A percentile compares a stretch with the other conserved stretches of the same genome.
phyloP scores from a whole-genome alignment of 1,140 invertebrate species.

The Oscheius sp. region DNA sequence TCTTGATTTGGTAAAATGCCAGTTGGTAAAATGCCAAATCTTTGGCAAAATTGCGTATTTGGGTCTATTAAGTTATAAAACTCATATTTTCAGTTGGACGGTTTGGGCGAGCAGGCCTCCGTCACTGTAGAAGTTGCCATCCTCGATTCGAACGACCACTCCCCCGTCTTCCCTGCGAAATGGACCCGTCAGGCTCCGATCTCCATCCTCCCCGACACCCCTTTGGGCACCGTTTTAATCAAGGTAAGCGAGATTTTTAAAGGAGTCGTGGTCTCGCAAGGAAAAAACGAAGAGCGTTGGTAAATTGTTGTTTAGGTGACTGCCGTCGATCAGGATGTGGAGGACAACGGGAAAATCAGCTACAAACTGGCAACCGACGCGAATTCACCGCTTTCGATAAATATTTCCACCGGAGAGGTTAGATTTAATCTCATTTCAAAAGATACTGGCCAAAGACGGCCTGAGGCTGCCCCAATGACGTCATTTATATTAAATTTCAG shows the following conservation, averaged over 20 bases:
- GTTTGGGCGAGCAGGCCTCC: constrained; percentile 41
- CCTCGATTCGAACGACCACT: constrained; percentile 60
- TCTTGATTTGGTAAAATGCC: neutral
- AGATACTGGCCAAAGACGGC: too few relatives aligned
- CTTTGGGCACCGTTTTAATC: constrained; percentile 35
- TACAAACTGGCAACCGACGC: constrained; percentile 31
- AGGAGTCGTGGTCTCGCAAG: too few relatives aligned
- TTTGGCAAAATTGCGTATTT: too few relatives aligned
- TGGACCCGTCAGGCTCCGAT: constrained; percentile 26
- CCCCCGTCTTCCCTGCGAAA: constrained; percentile 35
- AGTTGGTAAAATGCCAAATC: too few relatives aligned
- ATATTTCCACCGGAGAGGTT: constrained; percentile 34
- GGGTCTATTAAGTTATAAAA: constrained; percentile 8
- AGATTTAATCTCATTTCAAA: neutral
- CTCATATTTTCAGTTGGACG: constrained; percentile 21
- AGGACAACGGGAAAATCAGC: constrained; percentile 69
- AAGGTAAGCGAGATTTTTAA: constrained; percentile 61
- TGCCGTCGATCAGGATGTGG: constrained; percentile 74
- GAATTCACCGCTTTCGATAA: constrained; percentile 23
- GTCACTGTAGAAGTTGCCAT: constrained; percentile 55
- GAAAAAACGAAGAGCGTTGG: too few relatives aligned
- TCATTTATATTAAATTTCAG: neutral
- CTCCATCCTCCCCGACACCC: constrained; percentile 22
- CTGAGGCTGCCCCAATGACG: too few relatives aligned
- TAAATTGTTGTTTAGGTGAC: constrained; percentile 65